Base-by-base conservation (phyloP, 1,140 invertebrate genomes). In the Hirudo medicinalis region DNA sequence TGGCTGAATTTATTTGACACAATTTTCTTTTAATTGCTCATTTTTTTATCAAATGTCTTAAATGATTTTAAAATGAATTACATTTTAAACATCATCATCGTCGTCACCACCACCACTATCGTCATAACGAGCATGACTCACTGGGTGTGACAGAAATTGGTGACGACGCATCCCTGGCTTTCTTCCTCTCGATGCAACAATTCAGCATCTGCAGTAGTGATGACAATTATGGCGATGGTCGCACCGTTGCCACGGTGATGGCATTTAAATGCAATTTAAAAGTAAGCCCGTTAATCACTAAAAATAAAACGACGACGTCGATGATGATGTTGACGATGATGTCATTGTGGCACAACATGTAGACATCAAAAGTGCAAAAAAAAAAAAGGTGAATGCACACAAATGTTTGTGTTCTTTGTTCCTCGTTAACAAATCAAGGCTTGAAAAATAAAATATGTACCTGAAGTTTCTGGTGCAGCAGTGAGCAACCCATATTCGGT, bases 391-490 rank as follows among this genome's bases (percentile, higher is more conserved):
- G 32, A 36, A 36, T 36, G 6, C 32, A 36, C 6, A 36, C 32
- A 36, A 36, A 36, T 2, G 32, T 36, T 36, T 2, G 32, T 36
- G 32, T 36, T 36, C 32, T 3, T 36, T 36, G 2, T 36, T 36
- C 6, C 32, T 36, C 6, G 32, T 36, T 36, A 2, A 2, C 32
- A 36, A 36, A 36, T 36, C 2, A 36, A 3, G 32, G 2, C 32
- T 6, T 36, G 2, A 36, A 36, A 36, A 36, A 36, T 3, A 36
- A 36, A 36, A 6, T 36, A 36, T n/a, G n/a, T 77, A 86, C 86
- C 83, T 87, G 87, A 25, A 97, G 84, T 79, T 97, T 98, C 82
- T 97, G 94, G 83, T 97, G 89, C 0, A 98, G 83, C n/a, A 97
- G 83, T 80, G 92, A 94, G 11, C 89, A 89, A 70, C 90, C 87